Evolutionary conservation across 2,888 invertebrate genomes (phyloP), one percentile per base, ranked within the genome.

Genomic region (Meliscaeva auricollis): DNA sequence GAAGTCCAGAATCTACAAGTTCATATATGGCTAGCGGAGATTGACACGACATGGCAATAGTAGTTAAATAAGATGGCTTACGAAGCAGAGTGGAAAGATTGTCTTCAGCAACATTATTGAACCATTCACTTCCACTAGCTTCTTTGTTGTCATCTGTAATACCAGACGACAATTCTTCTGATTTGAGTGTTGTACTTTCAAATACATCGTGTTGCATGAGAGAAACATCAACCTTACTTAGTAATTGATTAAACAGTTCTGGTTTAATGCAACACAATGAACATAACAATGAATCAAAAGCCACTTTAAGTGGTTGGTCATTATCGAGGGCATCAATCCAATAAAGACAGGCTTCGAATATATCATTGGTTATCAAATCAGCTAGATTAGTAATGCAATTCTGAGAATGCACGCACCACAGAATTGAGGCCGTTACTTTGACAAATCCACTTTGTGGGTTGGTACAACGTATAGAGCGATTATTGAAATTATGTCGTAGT

Each of bases 271-370:
- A 96, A 91, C 97, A 98, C 90, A 97, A 94, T 4, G 97, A 96
- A 91, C 98, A 98, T 62, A 98, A 92, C 72, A 97, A 94, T 89
- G 96, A 95, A 92, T 98, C 97, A n/a, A 98, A 94, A 0, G 97
- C 94, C 89, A 95, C 95, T 92, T 98, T 98, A 66, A 98, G 93
- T 1, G 96, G 94, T 72, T 95, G 95, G 74, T 95, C 94, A 50
- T 95, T 94, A 17, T 95, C 94, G 56, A 96, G 93, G n/a, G 94
- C 93, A 72, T 94, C 93, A 20, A 96, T 95, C 96, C 98, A 97
- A 68, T 95, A 94, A 91, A 96, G 96, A 26, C 98, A 93, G 0
- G 95, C 93, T 87, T 96, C 95, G 89, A 97, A 96, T 1, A 98
- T 91, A 52, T 96, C 95, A 69, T 94, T 94, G 0, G 96, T 95